Base-by-base conservation (phyloP, 2,888 invertebrate species). In the Sinelater perroti region DNA sequence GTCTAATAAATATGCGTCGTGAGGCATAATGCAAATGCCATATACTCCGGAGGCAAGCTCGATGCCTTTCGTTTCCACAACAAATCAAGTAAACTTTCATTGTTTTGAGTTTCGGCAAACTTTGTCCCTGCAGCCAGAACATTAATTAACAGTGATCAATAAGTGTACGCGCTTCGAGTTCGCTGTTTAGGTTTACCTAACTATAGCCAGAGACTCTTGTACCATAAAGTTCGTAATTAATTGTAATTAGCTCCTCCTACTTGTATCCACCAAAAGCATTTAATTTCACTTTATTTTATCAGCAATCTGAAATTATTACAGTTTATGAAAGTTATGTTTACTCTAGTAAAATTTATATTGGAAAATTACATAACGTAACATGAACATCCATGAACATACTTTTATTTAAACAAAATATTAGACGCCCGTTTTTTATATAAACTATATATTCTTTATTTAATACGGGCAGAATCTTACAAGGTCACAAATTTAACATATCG, bases 71-170 rank as follows among this genome's bases (percentile, higher is more conserved):
- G 54, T 21, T 47, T 38, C 47, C 31, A 40, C 36, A 58, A 44
- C 49, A 49, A 47, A 58, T 53, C 42, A 53, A 56, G 49, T 47
- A 54, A 58, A 58, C 58, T 58, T 58, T 58, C 53, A 58, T 58
- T 58, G 53, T 53, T 53, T 47, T 53, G 47, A 58, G 42, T 53
- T 53, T 58, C 30, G 11, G 6, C 24, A 53, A 58, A 58, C 42
- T 58, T 58, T 47, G 42, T 31, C 24, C 40, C 26, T 44, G 35
- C 42, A 47, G 42, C 42, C 49, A 53, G 40, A 28, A 53, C 49
- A 47, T 58, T 53, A 58, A 58, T 58, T 58, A 58, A 58, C 46
- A 46, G 36, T 46, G 55, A 55, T 55, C 55, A 47, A 55, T 55
- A 47, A 47, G 36, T 55, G 26, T 55, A 47, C 47, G 30, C 45